Evolutionary conservation across 2,113 vertebrate genomes (phyloP), one percentile per base, ranked within the genome.

Genomic region (Dendropsophus ebraccatus): DNA sequence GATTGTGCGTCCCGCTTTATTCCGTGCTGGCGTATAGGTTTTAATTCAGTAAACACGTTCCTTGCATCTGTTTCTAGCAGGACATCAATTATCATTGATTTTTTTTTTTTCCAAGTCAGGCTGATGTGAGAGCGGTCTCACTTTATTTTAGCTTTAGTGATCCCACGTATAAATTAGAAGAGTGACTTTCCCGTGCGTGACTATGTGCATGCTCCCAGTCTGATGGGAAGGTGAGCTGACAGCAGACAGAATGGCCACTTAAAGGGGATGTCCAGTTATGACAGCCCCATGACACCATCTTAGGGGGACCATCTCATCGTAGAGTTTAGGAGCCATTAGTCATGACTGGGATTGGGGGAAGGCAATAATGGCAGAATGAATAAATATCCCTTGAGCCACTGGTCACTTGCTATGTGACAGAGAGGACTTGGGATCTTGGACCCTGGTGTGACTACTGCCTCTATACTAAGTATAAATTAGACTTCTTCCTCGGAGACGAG

Each of bases 81-180:
- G 6, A 30, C 50, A 78, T 78, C 41, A 25, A 78, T 78, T 78
- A 32, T 49, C 47, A 78, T 78, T 56, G 47, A 78, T 78, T 54
- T n/a, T n/a, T n/a, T n/a, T n/a, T n/a, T n/a, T n/a, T 78, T 56
- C 75, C 75, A 19, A 21, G 47, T 54, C 75, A 28, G 25, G 75
- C n/a, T 56, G 28, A 78, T 78, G 25, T 54, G 49, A 54, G 49
- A 78, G n/a, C 50, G 35, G 13, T 54, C 47, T 54, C 21, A 52
- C 14, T 41, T 65, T 77, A 25, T 77, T 77, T 77, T 77, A 17
- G 45, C 47, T 77, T 56, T 47, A 78, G 19, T 28, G 37, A 28
- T 25, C 14, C n/a, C 74, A 28, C 12, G 11, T 50, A 76, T 41
- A 41, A 41, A 72, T 72, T 37, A 21, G 69, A 72, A 72, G 13